Evolutionary conservation across 2,888 invertebrate species (phyloP).

Genomic region (Gymnosoma rotundatum): DNA sequence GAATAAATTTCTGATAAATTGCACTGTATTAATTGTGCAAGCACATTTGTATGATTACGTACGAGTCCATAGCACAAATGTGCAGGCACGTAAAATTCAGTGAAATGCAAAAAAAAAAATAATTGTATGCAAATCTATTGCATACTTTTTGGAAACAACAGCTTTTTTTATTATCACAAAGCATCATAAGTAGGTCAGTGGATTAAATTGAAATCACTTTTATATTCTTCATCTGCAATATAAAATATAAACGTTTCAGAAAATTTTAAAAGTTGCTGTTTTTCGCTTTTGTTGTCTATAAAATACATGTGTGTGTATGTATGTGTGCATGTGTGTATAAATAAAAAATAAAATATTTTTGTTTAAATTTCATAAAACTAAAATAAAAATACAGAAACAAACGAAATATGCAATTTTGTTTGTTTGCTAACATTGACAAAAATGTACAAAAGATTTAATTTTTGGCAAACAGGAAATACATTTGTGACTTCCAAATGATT

Average conservation of each 20-base stretch:
- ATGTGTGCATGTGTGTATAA: not conserved
- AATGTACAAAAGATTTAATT: not conserved
- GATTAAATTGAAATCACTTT: conserved; percentile 59
- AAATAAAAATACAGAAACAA: conserved; percentile 3
- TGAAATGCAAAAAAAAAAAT: conserved; percentile 28
- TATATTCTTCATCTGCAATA: conserved; percentile 12
- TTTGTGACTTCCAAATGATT: not conserved
- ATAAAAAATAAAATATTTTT: conserved; percentile 29
- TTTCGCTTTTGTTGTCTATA: not conserved
- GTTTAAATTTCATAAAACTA: conserved; percentile 1
- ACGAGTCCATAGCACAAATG: not conserved
- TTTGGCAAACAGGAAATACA: conserved; percentile 6
- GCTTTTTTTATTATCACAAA: conserved; percentile 54
- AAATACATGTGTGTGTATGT: not conserved
- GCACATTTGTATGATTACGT: conserved; percentile 51
- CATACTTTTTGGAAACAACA: conserved; percentile 58
- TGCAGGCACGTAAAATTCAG: conserved; percentile 23
- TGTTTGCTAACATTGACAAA: conserved; percentile 14
- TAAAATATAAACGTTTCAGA: conserved; percentile 30
- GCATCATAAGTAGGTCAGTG: conserved; percentile 62
- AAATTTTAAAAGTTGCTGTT: conserved; percentile 4
- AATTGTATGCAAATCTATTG: conserved; percentile 57
- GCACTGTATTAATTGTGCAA: conserved; percentile 59
- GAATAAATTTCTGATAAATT: conserved; percentile 52
- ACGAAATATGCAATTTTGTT: conserved; percentile 4